phyloP scores from a whole-genome alignment of 2,113 vertebrate species.

The Phalacrocorax brasilianus region DNA sequence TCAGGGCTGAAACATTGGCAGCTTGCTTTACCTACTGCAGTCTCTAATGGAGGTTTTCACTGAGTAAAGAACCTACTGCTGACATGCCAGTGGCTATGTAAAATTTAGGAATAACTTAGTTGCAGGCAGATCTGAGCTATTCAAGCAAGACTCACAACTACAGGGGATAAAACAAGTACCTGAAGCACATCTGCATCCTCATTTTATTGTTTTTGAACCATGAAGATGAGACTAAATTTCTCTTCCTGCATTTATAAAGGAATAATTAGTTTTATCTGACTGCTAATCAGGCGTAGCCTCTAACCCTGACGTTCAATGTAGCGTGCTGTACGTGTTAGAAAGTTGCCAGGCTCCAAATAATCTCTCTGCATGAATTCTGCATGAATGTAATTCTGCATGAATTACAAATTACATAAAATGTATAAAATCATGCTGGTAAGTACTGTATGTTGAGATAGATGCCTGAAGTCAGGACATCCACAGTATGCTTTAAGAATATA shows the following conservation, averaged over 20 bases:
- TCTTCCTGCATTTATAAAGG: neutral
- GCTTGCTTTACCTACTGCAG: neutral
- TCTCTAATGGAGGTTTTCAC: neutral
- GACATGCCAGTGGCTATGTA: neutral
- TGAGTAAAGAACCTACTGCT: neutral
- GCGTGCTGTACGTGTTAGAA: neutral
- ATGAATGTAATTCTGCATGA: neutral
- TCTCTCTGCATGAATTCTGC: neutral
- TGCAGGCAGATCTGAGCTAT: neutral
- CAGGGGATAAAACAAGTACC: neutral
- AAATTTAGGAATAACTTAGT: neutral
- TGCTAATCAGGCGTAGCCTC: neutral
- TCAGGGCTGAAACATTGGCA: neutral
- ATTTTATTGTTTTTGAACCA: neutral
- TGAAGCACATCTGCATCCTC: neutral
- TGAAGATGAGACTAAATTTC: neutral
- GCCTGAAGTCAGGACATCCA: neutral
- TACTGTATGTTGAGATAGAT: neutral
- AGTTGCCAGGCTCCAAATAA: neutral
- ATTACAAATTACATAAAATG: neutral
- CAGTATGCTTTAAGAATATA: neutral
- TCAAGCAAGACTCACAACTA: neutral
- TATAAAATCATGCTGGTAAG: neutral
- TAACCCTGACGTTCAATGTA: neutral
- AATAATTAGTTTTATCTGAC: neutral